phyloP scores from a whole-genome alignment of 2,888 invertebrate species.

The Morinoia aosen region DNA sequence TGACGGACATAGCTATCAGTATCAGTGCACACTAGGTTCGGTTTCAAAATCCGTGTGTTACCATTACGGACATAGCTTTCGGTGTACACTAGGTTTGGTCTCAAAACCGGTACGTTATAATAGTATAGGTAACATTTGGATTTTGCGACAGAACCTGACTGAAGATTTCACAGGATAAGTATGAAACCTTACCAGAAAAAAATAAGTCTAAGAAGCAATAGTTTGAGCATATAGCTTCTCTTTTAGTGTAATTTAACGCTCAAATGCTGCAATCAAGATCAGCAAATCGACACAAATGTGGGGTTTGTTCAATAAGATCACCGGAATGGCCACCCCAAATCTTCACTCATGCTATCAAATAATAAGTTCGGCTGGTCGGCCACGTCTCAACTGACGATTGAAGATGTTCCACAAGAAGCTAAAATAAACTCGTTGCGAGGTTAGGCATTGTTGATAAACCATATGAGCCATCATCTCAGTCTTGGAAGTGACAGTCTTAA shows the following conservation, averaged over 20 bases:
- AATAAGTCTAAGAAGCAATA: not conserved
- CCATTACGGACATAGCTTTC: too few relatives aligned
- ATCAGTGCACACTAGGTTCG: too few relatives aligned
- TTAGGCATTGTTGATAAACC: not conserved
- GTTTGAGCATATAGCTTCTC: not conserved
- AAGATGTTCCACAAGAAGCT: not conserved
- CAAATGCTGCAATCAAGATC: not conserved
- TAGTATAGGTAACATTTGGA: not conserved
- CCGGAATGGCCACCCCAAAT: not conserved
- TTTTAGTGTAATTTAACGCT: not conserved
- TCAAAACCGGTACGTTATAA: too few relatives aligned
- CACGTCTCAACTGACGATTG: not conserved
- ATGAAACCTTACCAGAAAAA: not conserved
- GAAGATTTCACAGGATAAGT: not conserved
- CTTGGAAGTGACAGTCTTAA: not conserved
- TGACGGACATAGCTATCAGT: too few relatives aligned
- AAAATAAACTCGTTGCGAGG: not conserved
- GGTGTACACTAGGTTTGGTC: too few relatives aligned
- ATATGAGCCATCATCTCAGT: not conserved
- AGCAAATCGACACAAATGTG: not conserved
- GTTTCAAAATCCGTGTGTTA: too few relatives aligned
- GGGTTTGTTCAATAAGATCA: not conserved
- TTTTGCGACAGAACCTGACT: not conserved
- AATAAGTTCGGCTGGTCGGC: not conserved
- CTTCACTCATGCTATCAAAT: not conserved